A percentile compares a stretch with the other conserved stretches of the same genome.
Evolutionary conservation across 2,113 vertebrate species (phyloP).

Genomic region (Sturnus vulgaris): DNA sequence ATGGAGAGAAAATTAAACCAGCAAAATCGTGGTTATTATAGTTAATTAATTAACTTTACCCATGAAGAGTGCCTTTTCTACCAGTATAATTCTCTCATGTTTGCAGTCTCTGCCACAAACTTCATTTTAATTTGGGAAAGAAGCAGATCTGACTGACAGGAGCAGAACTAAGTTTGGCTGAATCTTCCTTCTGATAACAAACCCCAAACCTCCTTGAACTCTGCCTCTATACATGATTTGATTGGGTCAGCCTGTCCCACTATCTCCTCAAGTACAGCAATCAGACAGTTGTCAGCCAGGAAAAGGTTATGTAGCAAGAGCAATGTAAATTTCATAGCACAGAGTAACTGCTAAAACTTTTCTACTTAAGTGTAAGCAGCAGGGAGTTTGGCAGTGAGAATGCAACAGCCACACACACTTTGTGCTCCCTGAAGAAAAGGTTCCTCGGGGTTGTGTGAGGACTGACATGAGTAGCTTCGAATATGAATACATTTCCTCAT

Average conservation of each 20-base stretch:
- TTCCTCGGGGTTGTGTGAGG: neutral
- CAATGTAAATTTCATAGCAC: neutral
- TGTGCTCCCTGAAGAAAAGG: neutral
- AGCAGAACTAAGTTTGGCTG: neutral
- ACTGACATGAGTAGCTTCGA: neutral
- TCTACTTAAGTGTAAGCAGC: neutral
- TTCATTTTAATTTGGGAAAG: neutral
- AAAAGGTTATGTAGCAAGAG: neutral
- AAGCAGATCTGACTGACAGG: neutral
- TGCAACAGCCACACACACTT: neutral
- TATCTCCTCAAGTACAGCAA: neutral
- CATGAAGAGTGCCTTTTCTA: neutral
- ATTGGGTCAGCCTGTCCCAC: neutral
- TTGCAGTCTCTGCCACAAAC: neutral
- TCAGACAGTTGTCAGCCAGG: neutral
- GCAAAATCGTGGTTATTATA: neutral
- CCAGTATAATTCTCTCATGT: rapidly evolving
- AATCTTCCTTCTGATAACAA: neutral
- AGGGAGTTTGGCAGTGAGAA: neutral
- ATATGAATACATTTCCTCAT: neutral
- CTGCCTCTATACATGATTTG: neutral
- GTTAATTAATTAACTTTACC: neutral
- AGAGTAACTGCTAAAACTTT: neutral
- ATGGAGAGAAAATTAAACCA: neutral
- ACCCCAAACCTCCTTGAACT: neutral